A percentile compares a stretch with the other conserved stretches of the same genome.
Evolutionary conservation across 2,888 invertebrate species (phyloP).

Genomic region (Pachycephus smyrnensis): DNA sequence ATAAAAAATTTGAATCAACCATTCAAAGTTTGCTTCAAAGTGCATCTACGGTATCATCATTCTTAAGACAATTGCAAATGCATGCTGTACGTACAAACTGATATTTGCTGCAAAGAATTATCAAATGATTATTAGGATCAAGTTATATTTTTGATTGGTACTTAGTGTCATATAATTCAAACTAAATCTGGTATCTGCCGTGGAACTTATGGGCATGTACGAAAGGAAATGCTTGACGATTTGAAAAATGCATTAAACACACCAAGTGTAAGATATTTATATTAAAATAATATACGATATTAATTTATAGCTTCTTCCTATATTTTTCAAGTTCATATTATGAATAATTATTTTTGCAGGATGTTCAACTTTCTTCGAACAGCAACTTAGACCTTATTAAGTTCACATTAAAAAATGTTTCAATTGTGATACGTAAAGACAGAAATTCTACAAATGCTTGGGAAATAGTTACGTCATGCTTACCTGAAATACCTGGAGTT

Average conservation of each 20-base stretch:
- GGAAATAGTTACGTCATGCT: constrained; percentile 48
- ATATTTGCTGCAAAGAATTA: not conserved
- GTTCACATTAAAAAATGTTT: constrained; percentile 44
- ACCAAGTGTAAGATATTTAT: constrained; percentile 43
- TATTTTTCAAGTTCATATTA: not conserved
- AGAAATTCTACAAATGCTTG: constrained; percentile 31
- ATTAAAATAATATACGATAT: constrained; percentile 5
- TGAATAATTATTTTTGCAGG: constrained; percentile 31
- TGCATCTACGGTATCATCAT: constrained; percentile 43
- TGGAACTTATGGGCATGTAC: constrained; percentile 7
- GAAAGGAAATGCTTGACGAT: constrained; percentile 43
- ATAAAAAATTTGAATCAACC: constrained; percentile 37
- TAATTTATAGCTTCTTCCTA: constrained; percentile 11
- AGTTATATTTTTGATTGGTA: not conserved
- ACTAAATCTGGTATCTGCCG: not conserved
- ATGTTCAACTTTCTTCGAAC: constrained; percentile 42
- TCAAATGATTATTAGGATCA: not conserved
- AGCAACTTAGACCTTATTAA: constrained; percentile 45
- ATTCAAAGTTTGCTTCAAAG: constrained; percentile 37
- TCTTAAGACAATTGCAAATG: constrained; percentile 51
- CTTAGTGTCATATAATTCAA: not conserved
- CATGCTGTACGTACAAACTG: constrained; percentile 36
- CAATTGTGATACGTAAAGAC: constrained; percentile 42
- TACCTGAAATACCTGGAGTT: constrained; percentile 46
- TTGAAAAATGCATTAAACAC: constrained; percentile 39